phyloP scores from a whole-genome alignment of 2,797 vertebrate species.

The Vespertilio murinus region DNA sequence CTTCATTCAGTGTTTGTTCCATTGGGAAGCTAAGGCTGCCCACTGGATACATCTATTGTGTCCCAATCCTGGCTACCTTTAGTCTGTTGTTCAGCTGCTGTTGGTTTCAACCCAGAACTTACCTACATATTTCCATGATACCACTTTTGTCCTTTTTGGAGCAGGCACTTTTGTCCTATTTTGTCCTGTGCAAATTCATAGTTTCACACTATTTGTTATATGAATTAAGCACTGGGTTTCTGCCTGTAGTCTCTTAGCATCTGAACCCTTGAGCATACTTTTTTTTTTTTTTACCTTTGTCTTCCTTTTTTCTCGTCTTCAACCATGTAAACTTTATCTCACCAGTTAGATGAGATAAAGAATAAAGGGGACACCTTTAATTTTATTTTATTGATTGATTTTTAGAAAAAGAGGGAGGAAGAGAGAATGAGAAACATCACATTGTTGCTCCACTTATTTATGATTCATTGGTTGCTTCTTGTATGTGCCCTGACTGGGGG shows the following conservation, averaged over 20 bases:
- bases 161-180: not conserved
- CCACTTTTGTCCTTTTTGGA: not conserved
- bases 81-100: not conserved
- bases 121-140: not conserved
- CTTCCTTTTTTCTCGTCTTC: not conserved
- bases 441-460: not conserved
- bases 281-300: not conserved
- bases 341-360: not conserved
- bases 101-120: not conserved
- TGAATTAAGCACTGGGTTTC: not conserved
- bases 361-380: not conserved
- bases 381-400: not conserved
- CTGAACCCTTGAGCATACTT: not conserved
- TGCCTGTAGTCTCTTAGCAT: not conserved
- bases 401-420: not conserved
- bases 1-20: not conserved
- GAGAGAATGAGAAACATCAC: not conserved
- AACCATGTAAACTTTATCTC: not conserved
- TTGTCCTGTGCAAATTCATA: not conserved
- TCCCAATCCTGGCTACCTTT: not conserved
- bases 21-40: not conserved
- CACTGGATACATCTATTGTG: not conserved
- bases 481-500: not conserved
- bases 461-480: not conserved
- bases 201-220: not conserved